A percentile compares a stretch with the other conserved stretches of the same genome.
Conservation (phyloP, 2,797 vertebrate species). For the Numenius phaeopus region DNA sequence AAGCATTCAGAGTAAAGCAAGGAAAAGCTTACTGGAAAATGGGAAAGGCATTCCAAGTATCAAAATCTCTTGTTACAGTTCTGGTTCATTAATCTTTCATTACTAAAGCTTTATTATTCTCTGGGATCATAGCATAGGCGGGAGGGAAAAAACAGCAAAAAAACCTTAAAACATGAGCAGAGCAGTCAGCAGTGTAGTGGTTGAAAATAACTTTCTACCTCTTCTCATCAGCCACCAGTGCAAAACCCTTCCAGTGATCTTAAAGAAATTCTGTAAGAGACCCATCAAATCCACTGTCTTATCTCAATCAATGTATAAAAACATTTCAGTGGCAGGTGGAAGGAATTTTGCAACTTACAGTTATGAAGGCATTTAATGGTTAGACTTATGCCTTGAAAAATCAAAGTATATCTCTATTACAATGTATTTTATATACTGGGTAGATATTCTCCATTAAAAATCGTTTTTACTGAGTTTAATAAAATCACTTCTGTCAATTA, state of each 20-base stretch:
- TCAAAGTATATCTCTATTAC: neutral
- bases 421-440: neutral
- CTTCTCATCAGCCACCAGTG: neutral
- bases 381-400: neutral
- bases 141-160: neutral
- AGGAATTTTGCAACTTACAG: neutral
- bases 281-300: neutral
- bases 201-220: neutral
- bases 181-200: neutral
- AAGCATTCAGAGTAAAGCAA: neutral
- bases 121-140: neutral
- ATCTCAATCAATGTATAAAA: neutral
- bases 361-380: neutral
- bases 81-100: constrained; percentile 13
- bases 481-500: neutral
- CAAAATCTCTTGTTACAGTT: neutral
- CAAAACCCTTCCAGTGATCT: neutral
- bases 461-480: neutral
- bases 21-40: neutral
- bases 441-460: neutral
- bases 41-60: neutral
- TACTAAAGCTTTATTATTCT: constrained; percentile 5
- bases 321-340: neutral
- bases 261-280: neutral
- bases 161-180: neutral